Conservation (phyloP, 2,113 vertebrate genomes). For the Orthonyx spaldingii region DNA sequence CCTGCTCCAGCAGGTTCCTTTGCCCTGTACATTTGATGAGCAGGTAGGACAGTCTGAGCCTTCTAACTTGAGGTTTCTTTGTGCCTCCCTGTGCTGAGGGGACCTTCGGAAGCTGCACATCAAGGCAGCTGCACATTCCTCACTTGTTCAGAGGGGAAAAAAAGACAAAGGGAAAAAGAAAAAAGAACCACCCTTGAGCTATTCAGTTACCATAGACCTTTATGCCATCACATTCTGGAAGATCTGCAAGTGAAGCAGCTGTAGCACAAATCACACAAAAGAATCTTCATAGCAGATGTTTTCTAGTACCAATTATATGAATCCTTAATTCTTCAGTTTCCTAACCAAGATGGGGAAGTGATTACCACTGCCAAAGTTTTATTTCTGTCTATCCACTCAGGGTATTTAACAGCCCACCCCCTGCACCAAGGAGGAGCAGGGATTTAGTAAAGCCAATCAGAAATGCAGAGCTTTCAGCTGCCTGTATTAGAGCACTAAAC, state of each 20-base stretch:
- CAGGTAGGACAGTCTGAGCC: background rate
- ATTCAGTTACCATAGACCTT: background rate
- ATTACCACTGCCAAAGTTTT: background rate
- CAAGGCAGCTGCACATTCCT: background rate
- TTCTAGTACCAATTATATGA: background rate
- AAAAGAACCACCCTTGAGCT: background rate
- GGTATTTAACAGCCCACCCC: background rate
- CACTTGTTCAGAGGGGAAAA: fast-evolving
- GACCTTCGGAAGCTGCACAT: background rate
- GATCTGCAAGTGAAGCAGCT: background rate
- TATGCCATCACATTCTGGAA: background rate
- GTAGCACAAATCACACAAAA: background rate
- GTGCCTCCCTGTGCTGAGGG: background rate
- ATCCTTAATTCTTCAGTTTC: background rate
- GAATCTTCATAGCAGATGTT: background rate
- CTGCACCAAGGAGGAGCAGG: background rate
- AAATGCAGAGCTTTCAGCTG: slow-evolving; percentile 2
- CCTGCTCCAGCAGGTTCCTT: background rate
- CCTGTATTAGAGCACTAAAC: background rate
- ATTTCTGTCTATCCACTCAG: slow-evolving; percentile 8
- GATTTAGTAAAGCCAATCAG: slow-evolving; percentile 20
- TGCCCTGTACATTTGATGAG: background rate
- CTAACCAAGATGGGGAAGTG: background rate
- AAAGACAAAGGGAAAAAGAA: background rate
- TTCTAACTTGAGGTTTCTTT: background rate